A percentile compares a stretch with the other conserved stretches of the same genome.
phyloP scores from a whole-genome alignment of 1,140 invertebrate genomes.

The Berghia stephanieae region DNA sequence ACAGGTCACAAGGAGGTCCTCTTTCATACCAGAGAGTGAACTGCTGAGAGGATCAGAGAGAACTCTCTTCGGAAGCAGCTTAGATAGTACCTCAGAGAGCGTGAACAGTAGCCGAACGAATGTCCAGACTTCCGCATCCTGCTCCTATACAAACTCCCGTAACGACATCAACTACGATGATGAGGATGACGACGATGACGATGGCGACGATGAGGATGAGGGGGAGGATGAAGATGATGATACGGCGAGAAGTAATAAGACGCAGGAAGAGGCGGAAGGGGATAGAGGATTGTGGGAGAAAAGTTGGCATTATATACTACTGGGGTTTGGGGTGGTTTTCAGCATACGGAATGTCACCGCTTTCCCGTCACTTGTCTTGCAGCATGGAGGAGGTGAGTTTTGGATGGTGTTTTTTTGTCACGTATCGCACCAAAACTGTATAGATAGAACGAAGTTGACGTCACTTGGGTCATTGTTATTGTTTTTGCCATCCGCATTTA shows the following conservation, averaged over 20 bases:
- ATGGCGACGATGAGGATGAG: slow-evolving; percentile 12
- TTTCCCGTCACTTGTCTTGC: slow-evolving; percentile 30
- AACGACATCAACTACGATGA: neutral
- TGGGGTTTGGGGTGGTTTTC: slow-evolving; percentile 19
- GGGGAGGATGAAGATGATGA: slow-evolving; percentile 16
- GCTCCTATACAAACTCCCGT: slow-evolving; percentile 26
- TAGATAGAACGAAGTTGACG: too few species aligned
- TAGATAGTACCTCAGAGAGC: slow-evolving; percentile 26
- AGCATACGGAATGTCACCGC: slow-evolving; percentile 24
- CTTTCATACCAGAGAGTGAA: neutral
- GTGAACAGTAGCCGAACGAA: slow-evolving; percentile 29
- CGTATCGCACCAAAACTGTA: too few species aligned
- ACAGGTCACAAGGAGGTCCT: neutral
- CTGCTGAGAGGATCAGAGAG: slow-evolving; percentile 19
- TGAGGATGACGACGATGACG: slow-evolving; percentile 14
- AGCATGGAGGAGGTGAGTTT: slow-evolving; percentile 35
- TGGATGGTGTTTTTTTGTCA: neutral
- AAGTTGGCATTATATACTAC: slow-evolving; percentile 17
- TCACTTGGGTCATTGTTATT: too few species aligned
- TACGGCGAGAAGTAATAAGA: neutral
- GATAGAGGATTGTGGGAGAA: slow-evolving; percentile 31
- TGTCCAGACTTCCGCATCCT: slow-evolving; percentile 10
- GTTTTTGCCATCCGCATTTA: too few species aligned
- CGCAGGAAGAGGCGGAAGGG: slow-evolving; percentile 27
- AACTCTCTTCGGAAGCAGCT: slow-evolving; percentile 22